phyloP scores from a whole-genome alignment of 2,888 invertebrate species.

The Plagodis pulveraria region DNA sequence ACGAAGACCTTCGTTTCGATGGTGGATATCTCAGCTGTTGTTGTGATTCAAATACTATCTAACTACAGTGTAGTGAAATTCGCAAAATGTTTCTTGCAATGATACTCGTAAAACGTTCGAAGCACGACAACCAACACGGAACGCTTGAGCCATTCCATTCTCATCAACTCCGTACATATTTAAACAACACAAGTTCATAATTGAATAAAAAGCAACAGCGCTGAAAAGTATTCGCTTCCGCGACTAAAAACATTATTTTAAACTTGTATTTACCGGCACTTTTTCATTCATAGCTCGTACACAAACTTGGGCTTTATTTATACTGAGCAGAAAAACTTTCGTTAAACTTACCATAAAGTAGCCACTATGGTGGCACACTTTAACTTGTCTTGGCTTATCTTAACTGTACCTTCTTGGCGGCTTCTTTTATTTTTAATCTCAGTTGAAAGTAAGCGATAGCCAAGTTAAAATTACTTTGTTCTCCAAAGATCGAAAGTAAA shows the following conservation, averaged over 20 bases:
- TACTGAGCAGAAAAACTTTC: conserved; percentile 59
- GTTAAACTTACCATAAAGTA: conserved; percentile 66
- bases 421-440: conserved; percentile 78
- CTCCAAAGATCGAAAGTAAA: conserved; percentile 76
- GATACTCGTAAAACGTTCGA: too few relatives aligned
- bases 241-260: conserved; percentile 9
- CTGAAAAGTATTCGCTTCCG: neutral
- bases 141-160: too few relatives aligned
- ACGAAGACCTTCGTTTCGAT: too few relatives aligned
- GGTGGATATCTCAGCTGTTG: too few relatives aligned
- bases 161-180: too few relatives aligned
- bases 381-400: conserved; percentile 69
- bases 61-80: too few relatives aligned
- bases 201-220: conserved; percentile 1
- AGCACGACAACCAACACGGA: too few relatives aligned
- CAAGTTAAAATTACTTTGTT: conserved; percentile 79
- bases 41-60: too few relatives aligned
- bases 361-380: conserved; percentile 59
- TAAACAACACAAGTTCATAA: neutral
- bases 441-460: conserved; percentile 65
- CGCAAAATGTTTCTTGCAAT: too few relatives aligned
- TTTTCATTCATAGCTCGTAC: conserved; percentile 27
- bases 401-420: conserved; percentile 71
- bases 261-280: conserved; percentile 15
- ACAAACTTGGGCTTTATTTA: conserved; percentile 45